Percentiles rank a stretch among this genome's conserved stretches.
These are phyloP conservation scores for Sebastes steindachneri DNA, from an alignment of 2,797 vertebrate genomes.

Conservation along the genomic window DNA sequence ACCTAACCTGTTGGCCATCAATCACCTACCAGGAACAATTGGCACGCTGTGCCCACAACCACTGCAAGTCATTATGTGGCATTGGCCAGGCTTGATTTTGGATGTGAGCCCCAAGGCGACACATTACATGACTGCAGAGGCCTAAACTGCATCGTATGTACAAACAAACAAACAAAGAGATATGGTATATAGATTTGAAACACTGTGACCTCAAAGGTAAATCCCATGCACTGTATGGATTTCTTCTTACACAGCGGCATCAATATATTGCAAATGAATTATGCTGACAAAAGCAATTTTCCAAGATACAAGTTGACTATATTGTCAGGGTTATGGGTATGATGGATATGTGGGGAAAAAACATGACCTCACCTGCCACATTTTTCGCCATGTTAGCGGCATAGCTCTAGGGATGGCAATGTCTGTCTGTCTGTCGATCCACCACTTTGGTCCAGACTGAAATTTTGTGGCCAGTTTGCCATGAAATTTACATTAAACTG, in stretches of 20 bases:
- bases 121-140: background rate
- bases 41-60: slow-evolving; percentile 50
- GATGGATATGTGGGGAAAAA: slow-evolving; percentile 15
- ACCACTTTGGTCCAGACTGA: background rate
- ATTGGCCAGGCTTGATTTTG: slow-evolving; percentile 32
- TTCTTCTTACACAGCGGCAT: slow-evolving; percentile 31
- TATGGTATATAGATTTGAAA: background rate
- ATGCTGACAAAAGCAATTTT: slow-evolving; percentile 47
- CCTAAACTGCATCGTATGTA: background rate
- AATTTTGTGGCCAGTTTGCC: background rate
- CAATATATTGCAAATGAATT: slow-evolving; percentile 37
- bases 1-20: slow-evolving; percentile 65
- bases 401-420: background rate
- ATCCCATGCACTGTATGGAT: slow-evolving; percentile 25
- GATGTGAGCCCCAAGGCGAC: slow-evolving; percentile 8
- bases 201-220: slow-evolving; percentile 19
- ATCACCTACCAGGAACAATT: slow-evolving; percentile 55
- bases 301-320: background rate
- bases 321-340: slow-evolving; percentile 37
- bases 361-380: background rate
- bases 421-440: background rate
- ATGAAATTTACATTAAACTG: background rate
- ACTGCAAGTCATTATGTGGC: slow-evolving; percentile 33
- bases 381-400: background rate
- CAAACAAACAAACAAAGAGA: background rate